Conservation (phyloP, 2,888 invertebrate species). For the Myopa tessellatipennis region DNA sequence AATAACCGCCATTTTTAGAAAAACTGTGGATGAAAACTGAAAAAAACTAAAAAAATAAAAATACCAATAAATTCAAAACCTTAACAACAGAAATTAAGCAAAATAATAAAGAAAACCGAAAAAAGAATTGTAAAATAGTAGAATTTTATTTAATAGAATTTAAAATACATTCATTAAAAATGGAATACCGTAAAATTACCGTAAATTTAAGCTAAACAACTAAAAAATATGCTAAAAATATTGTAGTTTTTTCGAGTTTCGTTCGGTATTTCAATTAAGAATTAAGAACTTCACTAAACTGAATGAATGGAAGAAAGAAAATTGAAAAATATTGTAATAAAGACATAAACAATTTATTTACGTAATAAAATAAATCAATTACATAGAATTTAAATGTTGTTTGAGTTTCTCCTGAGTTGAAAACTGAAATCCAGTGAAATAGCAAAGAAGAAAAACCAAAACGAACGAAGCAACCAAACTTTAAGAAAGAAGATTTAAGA, state of each 20-base stretch:
- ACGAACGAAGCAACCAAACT: neutral
- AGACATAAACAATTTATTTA: slow-evolving; percentile 11
- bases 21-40: neutral
- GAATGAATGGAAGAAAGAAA: neutral
- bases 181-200: neutral
- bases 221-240: neutral
- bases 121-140: slow-evolving; percentile 18
- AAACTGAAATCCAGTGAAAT: neutral
- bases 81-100: slow-evolving; percentile 8
- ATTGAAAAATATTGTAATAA: slow-evolving; percentile 14
- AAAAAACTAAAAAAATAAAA: neutral
- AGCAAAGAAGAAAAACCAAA: neutral
- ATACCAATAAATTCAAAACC: too few relatives aligned
- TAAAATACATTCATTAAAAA: neutral
- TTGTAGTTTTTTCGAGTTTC: slow-evolving; percentile 23
- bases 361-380: slow-evolving; percentile 25
- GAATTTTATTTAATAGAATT: neutral
- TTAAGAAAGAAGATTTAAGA: too few relatives aligned
- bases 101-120: neutral
- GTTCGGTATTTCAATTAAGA: slow-evolving; percentile 14
- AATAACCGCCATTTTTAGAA: neutral
- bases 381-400: slow-evolving; percentile 2
- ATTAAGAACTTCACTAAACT: neutral
- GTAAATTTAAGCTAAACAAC: too few relatives aligned
- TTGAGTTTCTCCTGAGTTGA: neutral